Evolutionary conservation across 2,888 invertebrate species (phyloP).

Genomic region (Latheticus oryzae): DNA sequence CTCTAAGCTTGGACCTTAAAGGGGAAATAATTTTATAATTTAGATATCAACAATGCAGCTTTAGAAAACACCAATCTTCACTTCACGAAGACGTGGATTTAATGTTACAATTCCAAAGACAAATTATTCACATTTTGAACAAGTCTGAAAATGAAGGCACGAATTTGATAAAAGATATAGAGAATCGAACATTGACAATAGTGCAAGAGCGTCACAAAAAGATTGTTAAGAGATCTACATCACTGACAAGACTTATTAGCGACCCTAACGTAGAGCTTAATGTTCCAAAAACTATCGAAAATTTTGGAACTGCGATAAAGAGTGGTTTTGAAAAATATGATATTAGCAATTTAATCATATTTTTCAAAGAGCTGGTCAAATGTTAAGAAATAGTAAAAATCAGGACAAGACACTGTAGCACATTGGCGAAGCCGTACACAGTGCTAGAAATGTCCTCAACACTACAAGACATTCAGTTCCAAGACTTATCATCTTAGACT

Average conservation of each 20-base stretch:
- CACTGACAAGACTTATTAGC: conserved; percentile 46
- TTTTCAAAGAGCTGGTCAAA: conserved; percentile 56
- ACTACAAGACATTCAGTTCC: conserved; percentile 54
- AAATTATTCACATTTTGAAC: too few species aligned
- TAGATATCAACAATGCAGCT: too few species aligned
- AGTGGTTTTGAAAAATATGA: conserved; percentile 60
- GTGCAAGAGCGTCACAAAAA: conserved; percentile 40
- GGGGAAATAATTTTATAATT: conserved; percentile 17
- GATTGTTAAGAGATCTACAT: conserved; percentile 29
- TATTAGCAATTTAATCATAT: conserved; percentile 55
- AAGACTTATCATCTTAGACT: conserved; percentile 52
- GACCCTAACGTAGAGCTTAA: conserved; percentile 60
- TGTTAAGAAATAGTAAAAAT: conserved; percentile 58
- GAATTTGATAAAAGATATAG: conserved; percentile 45
- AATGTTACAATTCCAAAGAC: too few species aligned
- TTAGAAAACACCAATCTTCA: too few species aligned
- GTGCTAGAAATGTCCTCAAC: conserved; percentile 56
- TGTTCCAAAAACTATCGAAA: conserved; percentile 61
- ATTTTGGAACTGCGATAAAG: conserved; percentile 58
- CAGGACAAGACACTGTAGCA: conserved; percentile 61
- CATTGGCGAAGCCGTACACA: conserved; percentile 58
- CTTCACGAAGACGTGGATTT: too few species aligned
- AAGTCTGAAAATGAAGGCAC: conserved; percentile 38
- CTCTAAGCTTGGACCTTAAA: conserved; percentile 43
- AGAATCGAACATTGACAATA: conserved; percentile 47